phyloP scores from a whole-genome alignment of 2,113 vertebrate species.

The chimpanzee (Pan troglodytes) region DNA sequence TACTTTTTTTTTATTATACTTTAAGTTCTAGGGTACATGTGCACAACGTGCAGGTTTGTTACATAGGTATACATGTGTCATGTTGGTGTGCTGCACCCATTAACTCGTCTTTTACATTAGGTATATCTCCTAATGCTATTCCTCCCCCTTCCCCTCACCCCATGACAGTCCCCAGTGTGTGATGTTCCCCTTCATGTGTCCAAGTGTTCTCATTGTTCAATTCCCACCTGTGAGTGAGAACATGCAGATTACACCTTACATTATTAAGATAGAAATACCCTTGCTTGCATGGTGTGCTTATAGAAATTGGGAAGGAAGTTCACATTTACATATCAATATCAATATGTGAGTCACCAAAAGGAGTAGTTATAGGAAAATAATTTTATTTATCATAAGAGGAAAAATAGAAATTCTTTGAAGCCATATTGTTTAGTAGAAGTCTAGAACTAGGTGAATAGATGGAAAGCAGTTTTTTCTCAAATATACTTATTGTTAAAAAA shows the following conservation, averaged over 20 bases:
- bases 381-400: not conserved
- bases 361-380: not conserved
- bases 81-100: no score
- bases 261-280: constrained; percentile 59
- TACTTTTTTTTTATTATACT: not conserved
- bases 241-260: not conserved
- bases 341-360: constrained; percentile 47
- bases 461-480: not conserved
- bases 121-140: no score
- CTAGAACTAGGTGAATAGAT: not conserved
- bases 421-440: not conserved
- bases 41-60: no score
- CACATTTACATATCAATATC: constrained; percentile 70
- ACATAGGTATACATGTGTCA: no score
- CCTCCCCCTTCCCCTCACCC: no score
- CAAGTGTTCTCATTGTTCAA: no score
- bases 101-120: no score
- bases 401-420: not conserved
- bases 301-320: constrained; percentile 59
- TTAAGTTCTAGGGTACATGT: no score
- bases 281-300: constrained; percentile 40
- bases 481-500: not conserved
- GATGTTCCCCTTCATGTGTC: no score
- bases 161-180: no score
- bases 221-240: no score